Evolutionary conservation across 2,797 vertebrate species (phyloP).

Genomic region (Ptychadena robeensis): DNA sequence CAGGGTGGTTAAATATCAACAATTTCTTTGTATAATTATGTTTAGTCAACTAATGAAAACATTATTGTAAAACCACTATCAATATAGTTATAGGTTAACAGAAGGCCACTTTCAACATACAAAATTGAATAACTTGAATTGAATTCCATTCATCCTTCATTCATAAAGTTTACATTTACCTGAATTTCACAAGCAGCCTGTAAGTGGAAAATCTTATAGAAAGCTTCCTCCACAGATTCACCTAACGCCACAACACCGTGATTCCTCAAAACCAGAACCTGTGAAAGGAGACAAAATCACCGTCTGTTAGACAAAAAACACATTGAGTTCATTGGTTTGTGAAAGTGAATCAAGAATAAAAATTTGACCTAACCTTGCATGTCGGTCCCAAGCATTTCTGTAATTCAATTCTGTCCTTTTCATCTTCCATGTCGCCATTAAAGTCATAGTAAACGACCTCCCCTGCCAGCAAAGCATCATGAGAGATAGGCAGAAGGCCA

Average conservation of each 20-base stretch:
- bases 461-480: conserved; percentile 90
- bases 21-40: no score
- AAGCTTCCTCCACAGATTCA: conserved; percentile 93
- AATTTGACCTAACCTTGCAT: conserved; percentile 83
- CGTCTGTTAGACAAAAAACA: neutral
- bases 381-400: conserved; percentile 96
- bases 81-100: no score
- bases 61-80: no score
- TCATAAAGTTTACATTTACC: conserved; percentile 74
- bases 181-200: conserved; percentile 96
- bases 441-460: conserved; percentile 92
- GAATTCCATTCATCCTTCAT: neutral
- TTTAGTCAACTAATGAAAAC: no score
- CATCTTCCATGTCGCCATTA: conserved; percentile 89
- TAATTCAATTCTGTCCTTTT: conserved; percentile 88
- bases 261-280: conserved; percentile 91
- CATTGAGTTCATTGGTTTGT: neutral
- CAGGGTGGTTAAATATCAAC: no score
- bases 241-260: conserved; percentile 92
- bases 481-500: conserved; percentile 90
- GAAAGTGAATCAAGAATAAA: neutral
- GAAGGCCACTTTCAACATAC: no score
- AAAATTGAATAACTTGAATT: no score
- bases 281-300: neutral
- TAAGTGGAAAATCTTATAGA: conserved; percentile 93